These are phyloP conservation scores for Brachypterus glaber DNA, from an alignment of 2,888 invertebrate genomes.

Conservation along the genomic window DNA sequence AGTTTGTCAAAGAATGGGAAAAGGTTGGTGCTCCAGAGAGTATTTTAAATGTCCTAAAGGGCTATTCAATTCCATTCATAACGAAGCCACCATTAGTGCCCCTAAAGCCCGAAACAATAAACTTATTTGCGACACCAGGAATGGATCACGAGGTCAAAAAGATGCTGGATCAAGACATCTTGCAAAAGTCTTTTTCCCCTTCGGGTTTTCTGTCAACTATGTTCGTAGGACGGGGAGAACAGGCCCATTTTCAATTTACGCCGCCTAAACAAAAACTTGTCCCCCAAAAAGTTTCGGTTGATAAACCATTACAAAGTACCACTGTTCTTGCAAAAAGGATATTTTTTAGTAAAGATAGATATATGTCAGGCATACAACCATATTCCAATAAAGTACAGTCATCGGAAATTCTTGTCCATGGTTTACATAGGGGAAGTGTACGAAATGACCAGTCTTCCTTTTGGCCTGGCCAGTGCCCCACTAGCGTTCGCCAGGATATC, in stretches of 20 bases:
- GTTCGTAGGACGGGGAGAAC: conserved; percentile 13
- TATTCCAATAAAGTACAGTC: conserved; percentile 14
- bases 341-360: conserved; percentile 12
- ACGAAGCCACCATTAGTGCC: conserved; percentile 9
- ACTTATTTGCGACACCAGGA: conserved; percentile 8
- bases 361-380: conserved; percentile 14
- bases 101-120: background rate
- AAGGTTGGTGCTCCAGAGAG: conserved; percentile 10
- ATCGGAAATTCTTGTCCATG: conserved; percentile 15
- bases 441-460: conserved; percentile 19
- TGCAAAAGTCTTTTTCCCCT: conserved; percentile 5
- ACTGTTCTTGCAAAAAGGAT: conserved; percentile 10
- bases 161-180: conserved; percentile 10
- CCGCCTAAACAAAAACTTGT: conserved; percentile 14
- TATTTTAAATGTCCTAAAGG: conserved; percentile 13
- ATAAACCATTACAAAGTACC: conserved; percentile 13
- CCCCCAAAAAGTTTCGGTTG: conserved; percentile 13
- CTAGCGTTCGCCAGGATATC: conserved; percentile 11
- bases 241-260: conserved; percentile 16
- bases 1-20: conserved; percentile 11
- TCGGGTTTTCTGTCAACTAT: conserved; percentile 13
- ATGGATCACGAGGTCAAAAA: conserved; percentile 11
- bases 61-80: conserved; percentile 16
- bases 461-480: conserved; percentile 17
- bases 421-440: conserved; percentile 10